Evolutionary conservation across 2,113 vertebrate genomes (phyloP), one percentile per base, ranked within the genome.

Genomic region (Leucopsar rothschildi): DNA sequence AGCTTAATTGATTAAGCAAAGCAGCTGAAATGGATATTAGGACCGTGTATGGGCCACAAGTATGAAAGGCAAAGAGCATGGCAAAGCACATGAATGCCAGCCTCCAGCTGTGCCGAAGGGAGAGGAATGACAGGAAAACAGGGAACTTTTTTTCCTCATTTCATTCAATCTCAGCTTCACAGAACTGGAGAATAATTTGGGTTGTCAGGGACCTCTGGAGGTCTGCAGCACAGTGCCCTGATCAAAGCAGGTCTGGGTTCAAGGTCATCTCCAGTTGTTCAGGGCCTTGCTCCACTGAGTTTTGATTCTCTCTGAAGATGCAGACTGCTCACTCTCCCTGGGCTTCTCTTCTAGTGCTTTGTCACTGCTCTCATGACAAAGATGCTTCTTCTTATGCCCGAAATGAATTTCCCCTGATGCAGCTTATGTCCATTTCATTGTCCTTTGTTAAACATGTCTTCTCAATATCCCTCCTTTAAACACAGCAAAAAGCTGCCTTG

Each of bases 1-100:
- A 84, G 40, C 64, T 87, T 56, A 82, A 86, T 6, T 91, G 95
- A 92, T 90, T 56, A 83, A 56, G 83, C 52, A 92, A 93, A 91
- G 72, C 52, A 68, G 57, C 69, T 86, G 77, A 68, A 92, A 91
- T 79, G 72, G 52, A 64, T 93, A 71, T 75, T n/a, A 78, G 76
- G 17, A 57, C 25, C 2, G 2, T 55, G 37, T 13, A 77, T 59
- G 55, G 80, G 35, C 35, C 63, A 90, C 55, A 47, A 63, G 55
- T 77, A 57, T 80, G 68, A 80, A 80, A 92, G 90, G 33, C 35
- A 83, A 87, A 70, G 90, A 49, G 39, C 21, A 55, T 24, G 45
- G 88, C 59, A 73, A 76, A 72, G 64, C 71, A 69, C 59, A 61
- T 66, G 70, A 88, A 20, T 75, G 87, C 16, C 70, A 88, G 50